Evolutionary conservation across 92 coral and sea anemone species (phyloP).

Genomic region (Blastomussa wellsi): DNA sequence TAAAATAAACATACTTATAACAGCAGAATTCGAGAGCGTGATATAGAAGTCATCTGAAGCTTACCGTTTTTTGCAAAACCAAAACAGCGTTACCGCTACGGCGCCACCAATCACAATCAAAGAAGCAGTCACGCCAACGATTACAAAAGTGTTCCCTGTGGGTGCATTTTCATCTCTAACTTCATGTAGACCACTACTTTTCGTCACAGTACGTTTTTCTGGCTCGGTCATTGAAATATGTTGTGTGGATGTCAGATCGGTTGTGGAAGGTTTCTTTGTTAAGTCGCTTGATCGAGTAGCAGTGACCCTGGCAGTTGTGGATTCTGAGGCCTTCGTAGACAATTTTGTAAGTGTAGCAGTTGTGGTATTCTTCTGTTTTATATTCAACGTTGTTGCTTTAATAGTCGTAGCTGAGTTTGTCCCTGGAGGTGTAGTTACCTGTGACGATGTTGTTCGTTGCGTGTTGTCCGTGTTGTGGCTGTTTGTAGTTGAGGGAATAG

Average conservation of each 20-base stretch:
- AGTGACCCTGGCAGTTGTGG: neutral
- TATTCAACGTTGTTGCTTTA: neutral
- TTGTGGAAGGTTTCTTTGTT: neutral
- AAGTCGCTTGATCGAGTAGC: neutral
- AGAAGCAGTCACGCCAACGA: conserved; percentile 21
- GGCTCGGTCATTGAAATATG: neutral
- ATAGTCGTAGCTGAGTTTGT: neutral
- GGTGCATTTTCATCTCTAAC: neutral
- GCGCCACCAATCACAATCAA: conserved; percentile 15
- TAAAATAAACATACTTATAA: neutral
- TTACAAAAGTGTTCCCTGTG: neutral
- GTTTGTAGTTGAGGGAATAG: neutral
- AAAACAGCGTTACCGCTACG: neutral
- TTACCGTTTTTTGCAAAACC: conserved; percentile 34
- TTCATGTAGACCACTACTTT: neutral
- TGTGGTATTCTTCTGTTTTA: conserved; percentile 8
- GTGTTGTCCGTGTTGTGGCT: neutral
- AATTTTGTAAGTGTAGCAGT: neutral
- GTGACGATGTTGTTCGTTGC: neutral
- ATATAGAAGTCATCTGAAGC: neutral
- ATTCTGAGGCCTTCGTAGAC: neutral
- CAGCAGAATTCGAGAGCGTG: neutral
- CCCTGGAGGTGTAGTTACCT: neutral
- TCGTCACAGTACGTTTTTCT: neutral
- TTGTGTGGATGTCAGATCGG: neutral